A percentile compares a stretch with the other conserved stretches of the same genome.
phyloP scores from a whole-genome alignment of 2,888 invertebrate genomes.

The Alsophila aescularia region DNA sequence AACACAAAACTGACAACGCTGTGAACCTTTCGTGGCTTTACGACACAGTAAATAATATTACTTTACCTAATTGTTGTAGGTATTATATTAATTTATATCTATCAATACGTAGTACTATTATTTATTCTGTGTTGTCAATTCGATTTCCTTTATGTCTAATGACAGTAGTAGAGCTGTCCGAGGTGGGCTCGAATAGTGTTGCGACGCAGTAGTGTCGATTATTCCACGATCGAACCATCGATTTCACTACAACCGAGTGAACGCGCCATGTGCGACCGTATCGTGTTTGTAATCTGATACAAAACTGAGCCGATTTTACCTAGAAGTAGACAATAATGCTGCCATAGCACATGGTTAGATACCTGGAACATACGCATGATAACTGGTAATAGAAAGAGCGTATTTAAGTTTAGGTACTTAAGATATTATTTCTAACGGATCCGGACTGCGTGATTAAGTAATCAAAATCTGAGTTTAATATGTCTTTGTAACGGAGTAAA shows the following conservation, averaged over 20 bases:
- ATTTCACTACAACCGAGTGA: constrained; percentile 68
- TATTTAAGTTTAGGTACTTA: no score
- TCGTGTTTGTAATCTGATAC: constrained; percentile 70
- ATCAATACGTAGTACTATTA: background rate
- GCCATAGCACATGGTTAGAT: constrained; percentile 26
- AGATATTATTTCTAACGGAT: background rate
- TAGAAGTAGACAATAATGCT: constrained; percentile 41
- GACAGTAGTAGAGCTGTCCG: constrained; percentile 3
- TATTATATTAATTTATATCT: no score
- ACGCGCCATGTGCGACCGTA: constrained; percentile 66
- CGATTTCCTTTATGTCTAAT: background rate
- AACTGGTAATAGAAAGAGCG: background rate
- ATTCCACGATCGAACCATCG: constrained; percentile 65
- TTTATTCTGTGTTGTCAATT: background rate
- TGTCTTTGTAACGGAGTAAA: constrained; percentile 2
- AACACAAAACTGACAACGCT: no score
- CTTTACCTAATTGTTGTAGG: no score
- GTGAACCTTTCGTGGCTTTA: no score
- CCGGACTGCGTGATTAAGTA: background rate
- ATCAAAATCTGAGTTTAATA: background rate
- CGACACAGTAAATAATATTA: no score
- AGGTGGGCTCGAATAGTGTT: constrained; percentile 37
- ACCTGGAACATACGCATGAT: constrained; percentile 5
- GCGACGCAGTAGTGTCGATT: constrained; percentile 57
- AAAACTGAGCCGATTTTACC: constrained; percentile 57